Percentiles rank a stretch among this genome's conserved stretches.
These are phyloP conservation scores for Archips xylosteana DNA, from an alignment of 2,888 invertebrate species.

Conservation along the genomic window DNA sequence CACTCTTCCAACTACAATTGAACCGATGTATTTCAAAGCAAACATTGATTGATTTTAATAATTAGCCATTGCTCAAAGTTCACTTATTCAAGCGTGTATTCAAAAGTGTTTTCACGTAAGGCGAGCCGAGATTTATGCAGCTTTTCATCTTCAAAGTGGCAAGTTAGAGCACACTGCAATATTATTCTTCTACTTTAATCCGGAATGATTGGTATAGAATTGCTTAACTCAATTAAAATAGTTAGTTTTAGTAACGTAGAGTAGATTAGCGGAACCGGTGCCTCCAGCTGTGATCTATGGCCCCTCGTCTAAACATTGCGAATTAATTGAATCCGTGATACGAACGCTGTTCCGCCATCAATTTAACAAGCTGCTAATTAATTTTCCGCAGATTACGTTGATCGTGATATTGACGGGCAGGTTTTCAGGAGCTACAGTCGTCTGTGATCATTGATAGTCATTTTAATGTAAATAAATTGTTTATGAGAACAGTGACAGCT, in stretches of 20 bases:
- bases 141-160: no score
- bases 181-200: background rate
- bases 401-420: conserved; percentile 34
- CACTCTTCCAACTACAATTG: no score
- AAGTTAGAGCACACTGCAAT: background rate
- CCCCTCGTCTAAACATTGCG: conserved; percentile 52
- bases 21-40: no score
- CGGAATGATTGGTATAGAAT: background rate
- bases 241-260: conserved; percentile 44
- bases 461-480: conserved; percentile 21
- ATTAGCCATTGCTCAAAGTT: no score
- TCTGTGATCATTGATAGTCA: conserved; percentile 1
- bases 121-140: no score
- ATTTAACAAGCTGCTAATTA: conserved; percentile 43
- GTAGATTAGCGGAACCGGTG: conserved; percentile 60
- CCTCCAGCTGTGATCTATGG: conserved; percentile 56
- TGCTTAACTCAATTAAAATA: background rate
- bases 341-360: conserved; percentile 37
- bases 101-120: no score
- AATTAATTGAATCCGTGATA: conserved; percentile 54
- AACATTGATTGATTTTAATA: no score
- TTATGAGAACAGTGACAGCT: background rate
- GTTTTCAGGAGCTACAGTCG: conserved; percentile 21
- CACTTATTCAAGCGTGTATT: no score
- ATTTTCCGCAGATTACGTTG: conserved; percentile 24